Evolutionary conservation across 2,113 vertebrate species (phyloP).

Genomic region (Bettongia penicillata): DNA sequence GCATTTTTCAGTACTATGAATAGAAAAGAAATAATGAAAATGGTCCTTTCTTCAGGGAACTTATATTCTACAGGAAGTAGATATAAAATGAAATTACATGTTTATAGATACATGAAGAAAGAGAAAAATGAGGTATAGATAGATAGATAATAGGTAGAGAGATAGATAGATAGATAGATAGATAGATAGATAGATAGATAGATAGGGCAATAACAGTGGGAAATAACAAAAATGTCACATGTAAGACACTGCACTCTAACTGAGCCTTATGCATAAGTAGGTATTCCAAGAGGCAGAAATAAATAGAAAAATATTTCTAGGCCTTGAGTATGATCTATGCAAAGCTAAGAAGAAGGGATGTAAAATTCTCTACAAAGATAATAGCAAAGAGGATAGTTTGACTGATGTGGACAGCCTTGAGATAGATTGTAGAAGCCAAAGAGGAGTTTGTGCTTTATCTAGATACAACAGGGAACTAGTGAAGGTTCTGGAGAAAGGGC

Average conservation of each 20-base stretch:
- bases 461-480: background rate
- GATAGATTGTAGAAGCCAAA: background rate
- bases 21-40: background rate
- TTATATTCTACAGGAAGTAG: background rate
- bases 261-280: background rate
- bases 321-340: background rate
- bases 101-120: background rate
- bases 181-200: too few relatives aligned
- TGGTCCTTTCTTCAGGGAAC: background rate
- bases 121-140: too few relatives aligned
- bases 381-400: background rate
- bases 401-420: background rate
- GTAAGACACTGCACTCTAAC: background rate
- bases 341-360: background rate
- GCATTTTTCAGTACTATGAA: background rate
- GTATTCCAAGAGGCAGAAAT: background rate
- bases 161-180: too few relatives aligned
- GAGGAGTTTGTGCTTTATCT: background rate
- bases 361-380: background rate
- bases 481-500: background rate
- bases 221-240: background rate
- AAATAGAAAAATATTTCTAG: background rate
- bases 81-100: background rate
- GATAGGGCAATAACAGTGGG: background rate
- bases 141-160: too few relatives aligned